phyloP scores from a whole-genome alignment of 2,888 invertebrate genomes.

The Minunthozetes semirufus region DNA sequence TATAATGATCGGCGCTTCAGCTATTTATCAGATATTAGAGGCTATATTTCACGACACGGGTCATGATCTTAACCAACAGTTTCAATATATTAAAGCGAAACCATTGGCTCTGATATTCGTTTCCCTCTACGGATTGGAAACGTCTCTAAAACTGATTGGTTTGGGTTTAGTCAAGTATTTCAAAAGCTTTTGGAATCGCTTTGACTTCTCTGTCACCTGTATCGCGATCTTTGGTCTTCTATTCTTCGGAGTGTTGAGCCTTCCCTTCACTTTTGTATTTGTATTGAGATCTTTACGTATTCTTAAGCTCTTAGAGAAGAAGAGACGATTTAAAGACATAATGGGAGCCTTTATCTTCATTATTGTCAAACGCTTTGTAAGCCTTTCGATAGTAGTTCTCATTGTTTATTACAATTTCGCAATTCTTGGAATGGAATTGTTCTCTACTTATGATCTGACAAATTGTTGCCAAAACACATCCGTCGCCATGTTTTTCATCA shows the following conservation, averaged over 20 bases:
- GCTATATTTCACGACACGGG: neutral
- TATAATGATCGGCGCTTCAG: slow-evolving; percentile 58
- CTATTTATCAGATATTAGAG: slow-evolving; percentile 33
- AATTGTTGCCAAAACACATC: slow-evolving; percentile 80
- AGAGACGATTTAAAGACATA: slow-evolving; percentile 67
- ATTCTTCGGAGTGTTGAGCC: slow-evolving; percentile 56
- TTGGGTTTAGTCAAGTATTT: slow-evolving; percentile 65
- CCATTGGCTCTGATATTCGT: neutral
- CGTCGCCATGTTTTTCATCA: slow-evolving; percentile 73
- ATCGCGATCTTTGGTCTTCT: slow-evolving; percentile 57
- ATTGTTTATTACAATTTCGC: slow-evolving; percentile 77
- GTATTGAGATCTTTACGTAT: slow-evolving; percentile 56
- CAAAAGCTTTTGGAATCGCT: slow-evolving; percentile 77
- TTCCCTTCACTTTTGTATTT: slow-evolving; percentile 64
- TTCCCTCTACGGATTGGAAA: slow-evolving; percentile 69
- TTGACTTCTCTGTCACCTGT: slow-evolving; percentile 56
- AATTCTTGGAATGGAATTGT: slow-evolving; percentile 81
- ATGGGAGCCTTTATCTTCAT: slow-evolving; percentile 69
- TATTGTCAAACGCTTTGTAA: slow-evolving; percentile 71
- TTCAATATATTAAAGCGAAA: slow-evolving; percentile 36
- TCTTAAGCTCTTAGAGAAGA: slow-evolving; percentile 45
- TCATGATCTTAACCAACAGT: neutral
- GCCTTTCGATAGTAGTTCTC: slow-evolving; percentile 69
- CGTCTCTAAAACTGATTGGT: slow-evolving; percentile 63
- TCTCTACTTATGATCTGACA: slow-evolving; percentile 63